Base-by-base conservation (phyloP, 2,113 vertebrate genomes). In the Cavia porcellus region DNA sequence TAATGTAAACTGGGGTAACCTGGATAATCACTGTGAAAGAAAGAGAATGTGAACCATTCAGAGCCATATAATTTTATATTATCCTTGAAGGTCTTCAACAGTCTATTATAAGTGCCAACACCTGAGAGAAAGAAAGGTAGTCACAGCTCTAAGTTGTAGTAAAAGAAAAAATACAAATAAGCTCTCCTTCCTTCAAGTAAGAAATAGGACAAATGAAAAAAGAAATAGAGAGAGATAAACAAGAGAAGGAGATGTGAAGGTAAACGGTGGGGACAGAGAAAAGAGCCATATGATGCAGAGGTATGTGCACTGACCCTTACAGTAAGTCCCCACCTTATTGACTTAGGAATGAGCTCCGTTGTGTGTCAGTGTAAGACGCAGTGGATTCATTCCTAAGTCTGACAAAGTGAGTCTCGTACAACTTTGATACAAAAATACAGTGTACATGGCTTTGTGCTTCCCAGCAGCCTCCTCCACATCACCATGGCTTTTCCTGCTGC, bases 1-100 rank as follows among this genome's bases (percentile, higher is more conserved):
- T 55, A 9, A 79, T 45, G 13, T 3, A 59, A 45, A 28, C 25
- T 86, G 68, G 15, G 20, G 24, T 7, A 66, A 62, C 2, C 24
- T 91, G 25, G 38, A n/a, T 11, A 22, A 61, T 79, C 62, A 81
- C 4, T 85, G 20, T 15, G 66, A 38, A 59, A 86, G 72, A 50
- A 92, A 74, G 7, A 42, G 20, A 35, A 4, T 47, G 0, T 38
- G 70, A 55, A 79, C 83, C 12, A 61, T 77, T 82, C 59, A 74
- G 52, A 66, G 89, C 66, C 7, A 13, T 45, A 82, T 28, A 62
- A 75, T 4, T 7, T 62, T 19, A 20, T 61, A 57, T 61, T 68
- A 55, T 59, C 82, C n/a, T 91, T 93, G 32, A 93, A 89, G 14
- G 12, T 55, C 32, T 92, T 17, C 28, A 62, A 57, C n/a, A 79